phyloP scores from a whole-genome alignment of 2,797 vertebrate species.

The Silurus lanzhouensis region DNA sequence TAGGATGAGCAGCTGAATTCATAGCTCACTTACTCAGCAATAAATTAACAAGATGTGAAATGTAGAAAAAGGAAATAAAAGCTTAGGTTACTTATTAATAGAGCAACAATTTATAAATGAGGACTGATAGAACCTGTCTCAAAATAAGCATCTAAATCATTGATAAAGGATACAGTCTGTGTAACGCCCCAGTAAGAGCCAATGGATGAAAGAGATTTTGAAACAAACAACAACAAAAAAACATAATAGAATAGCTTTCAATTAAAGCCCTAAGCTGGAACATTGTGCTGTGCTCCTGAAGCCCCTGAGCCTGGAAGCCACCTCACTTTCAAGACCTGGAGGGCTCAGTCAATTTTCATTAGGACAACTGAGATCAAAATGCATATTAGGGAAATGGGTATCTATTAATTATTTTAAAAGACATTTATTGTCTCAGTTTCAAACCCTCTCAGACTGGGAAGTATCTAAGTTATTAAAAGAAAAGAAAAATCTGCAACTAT shows the following conservation, averaged over 20 bases:
- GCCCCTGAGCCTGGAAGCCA: constrained; percentile 16
- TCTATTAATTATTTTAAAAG: not conserved
- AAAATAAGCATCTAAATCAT: not conserved
- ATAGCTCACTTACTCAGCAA: not conserved
- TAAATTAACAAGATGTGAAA: not conserved
- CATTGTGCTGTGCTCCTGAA: constrained; percentile 29
- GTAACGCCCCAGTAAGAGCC: not conserved
- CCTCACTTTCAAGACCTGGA: constrained; percentile 1
- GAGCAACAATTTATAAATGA: not conserved
- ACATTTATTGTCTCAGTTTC: not conserved
- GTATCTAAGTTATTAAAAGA: not conserved
- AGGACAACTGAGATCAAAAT: constrained; percentile 4
- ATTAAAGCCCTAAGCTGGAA: constrained; percentile 41
- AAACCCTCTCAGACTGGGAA: not conserved
- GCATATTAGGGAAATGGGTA: constrained; percentile 6
- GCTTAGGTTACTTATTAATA: constrained; percentile 9
- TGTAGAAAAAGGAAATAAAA: not conserved
- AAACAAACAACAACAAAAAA: constrained; percentile 16
- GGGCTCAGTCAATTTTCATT: constrained; percentile 2
- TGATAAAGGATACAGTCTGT: not conserved
- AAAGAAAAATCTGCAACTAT: not conserved
- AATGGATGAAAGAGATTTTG: not conserved
- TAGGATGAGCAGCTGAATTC: not conserved
- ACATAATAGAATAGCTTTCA: not conserved
- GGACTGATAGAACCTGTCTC: not conserved